A percentile compares a stretch with the other conserved stretches of the same genome.
phyloP scores from a whole-genome alignment of 1,140 invertebrate genomes.

The Antheraea pernyi region DNA sequence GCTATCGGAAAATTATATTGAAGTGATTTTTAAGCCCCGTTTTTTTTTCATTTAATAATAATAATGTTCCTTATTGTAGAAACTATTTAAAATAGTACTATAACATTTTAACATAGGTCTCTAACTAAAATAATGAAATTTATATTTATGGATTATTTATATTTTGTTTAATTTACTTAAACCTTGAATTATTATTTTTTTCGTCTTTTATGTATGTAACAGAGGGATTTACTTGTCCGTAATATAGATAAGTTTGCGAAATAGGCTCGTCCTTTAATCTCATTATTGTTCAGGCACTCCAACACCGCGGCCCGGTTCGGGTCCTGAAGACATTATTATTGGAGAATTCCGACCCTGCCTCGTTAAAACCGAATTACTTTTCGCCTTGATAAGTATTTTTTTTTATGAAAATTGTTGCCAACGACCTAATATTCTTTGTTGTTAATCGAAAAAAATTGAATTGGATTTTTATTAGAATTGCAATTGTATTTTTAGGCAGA shows the following conservation, averaged over 20 bases:
- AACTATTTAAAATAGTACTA: background rate
- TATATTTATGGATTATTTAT: slow-evolving; percentile 33
- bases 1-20: too few relatives aligned
- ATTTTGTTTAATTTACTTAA: slow-evolving; percentile 57
- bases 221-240: slow-evolving; percentile 28
- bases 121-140: slow-evolving; percentile 32
- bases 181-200: slow-evolving; percentile 33
- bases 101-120: background rate
- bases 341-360: slow-evolving; percentile 26
- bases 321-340: slow-evolving; percentile 36
- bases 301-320: slow-evolving; percentile 27
- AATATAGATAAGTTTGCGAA: slow-evolving; percentile 47
- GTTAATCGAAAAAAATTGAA: slow-evolving; percentile 10
- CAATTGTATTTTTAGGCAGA: slow-evolving; percentile 6
- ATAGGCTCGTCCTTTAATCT: slow-evolving; percentile 46
- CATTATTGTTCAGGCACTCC: slow-evolving; percentile 46
- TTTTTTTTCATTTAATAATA: too few relatives aligned
- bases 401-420: slow-evolving; percentile 16
- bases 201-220: slow-evolving; percentile 52
- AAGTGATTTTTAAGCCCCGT: too few relatives aligned
- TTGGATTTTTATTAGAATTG: slow-evolving; percentile 6
- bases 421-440: slow-evolving; percentile 11
- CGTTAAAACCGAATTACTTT: slow-evolving; percentile 26
- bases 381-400: slow-evolving; percentile 25
- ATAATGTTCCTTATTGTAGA: background rate